phyloP scores from a whole-genome alignment of 2,797 vertebrate genomes.

The Pseudochaenichthys georgianus region DNA sequence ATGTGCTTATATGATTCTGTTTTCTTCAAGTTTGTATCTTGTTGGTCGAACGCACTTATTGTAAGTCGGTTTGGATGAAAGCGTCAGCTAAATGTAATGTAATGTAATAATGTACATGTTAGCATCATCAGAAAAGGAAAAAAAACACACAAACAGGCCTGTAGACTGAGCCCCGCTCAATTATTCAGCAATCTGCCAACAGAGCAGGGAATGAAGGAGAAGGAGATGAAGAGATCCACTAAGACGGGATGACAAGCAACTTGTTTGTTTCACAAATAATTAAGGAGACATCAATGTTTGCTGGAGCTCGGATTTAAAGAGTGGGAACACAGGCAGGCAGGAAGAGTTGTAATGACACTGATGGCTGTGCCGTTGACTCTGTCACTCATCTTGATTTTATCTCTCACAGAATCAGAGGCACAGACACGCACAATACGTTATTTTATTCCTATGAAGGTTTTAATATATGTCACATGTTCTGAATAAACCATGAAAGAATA shows the following conservation, averaged over 20 bases:
- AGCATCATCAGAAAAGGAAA: conserved; percentile 2
- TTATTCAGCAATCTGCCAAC: conserved; percentile 73
- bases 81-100: no score
- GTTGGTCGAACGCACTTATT: no score
- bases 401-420: conserved; percentile 35
- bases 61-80: no score
- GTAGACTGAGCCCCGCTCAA: conserved; percentile 49
- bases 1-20: no score
- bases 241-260: conserved; percentile 67
- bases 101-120: conserved; percentile 5
- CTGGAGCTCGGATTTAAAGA: conserved; percentile 58
- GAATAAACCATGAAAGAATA: conserved; percentile 21
- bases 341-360: conserved; percentile 52
- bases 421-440: conserved; percentile 44
- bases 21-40: no score
- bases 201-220: conserved; percentile 47
- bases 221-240: conserved; percentile 59
- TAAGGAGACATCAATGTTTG: conserved; percentile 64
- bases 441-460: conserved; percentile 39
- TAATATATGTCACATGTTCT: conserved; percentile 24
- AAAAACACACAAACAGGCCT: conserved; percentile 21
- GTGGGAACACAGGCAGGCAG: conserved; percentile 34
- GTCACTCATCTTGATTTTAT: conserved; percentile 57
- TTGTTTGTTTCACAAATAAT: conserved; percentile 78
- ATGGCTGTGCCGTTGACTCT: conserved; percentile 52